Evolutionary conservation across 2,797 vertebrate genomes (phyloP).

Genomic region (Rhynchonycteris naso): DNA sequence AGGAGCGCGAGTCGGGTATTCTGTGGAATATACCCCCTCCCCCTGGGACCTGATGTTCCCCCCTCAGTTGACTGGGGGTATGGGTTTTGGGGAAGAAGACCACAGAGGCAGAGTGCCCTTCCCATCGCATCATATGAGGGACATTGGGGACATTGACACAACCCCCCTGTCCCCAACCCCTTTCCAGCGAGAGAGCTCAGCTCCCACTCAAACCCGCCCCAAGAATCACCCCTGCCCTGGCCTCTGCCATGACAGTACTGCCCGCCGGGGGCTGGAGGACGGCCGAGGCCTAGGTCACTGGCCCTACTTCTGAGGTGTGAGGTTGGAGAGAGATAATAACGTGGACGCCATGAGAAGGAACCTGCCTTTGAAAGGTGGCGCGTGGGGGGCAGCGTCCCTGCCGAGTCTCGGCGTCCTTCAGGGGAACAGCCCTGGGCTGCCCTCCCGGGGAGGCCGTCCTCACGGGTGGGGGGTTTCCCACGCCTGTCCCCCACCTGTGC

Average conservation of each 20-base stretch:
- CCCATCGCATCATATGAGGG: neutral
- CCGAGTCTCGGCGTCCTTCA: neutral
- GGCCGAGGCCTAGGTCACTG: rapidly evolving
- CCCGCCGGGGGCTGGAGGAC: neutral
- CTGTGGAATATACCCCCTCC: neutral
- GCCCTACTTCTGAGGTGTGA: neutral
- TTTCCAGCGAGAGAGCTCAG: neutral
- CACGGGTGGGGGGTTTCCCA: neutral
- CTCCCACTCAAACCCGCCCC: neutral
- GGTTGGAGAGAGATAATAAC: neutral
- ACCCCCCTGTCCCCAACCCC: rapidly evolving
- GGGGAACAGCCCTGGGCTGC: neutral
- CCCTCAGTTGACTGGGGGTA: neutral
- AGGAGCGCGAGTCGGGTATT: neutral
- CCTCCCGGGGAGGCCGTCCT: neutral
- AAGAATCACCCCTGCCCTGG: rapidly evolving
- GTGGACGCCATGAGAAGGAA: neutral
- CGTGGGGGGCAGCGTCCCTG: neutral
- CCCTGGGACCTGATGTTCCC: neutral
- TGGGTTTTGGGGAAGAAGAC: neutral
- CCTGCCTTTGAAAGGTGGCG: neutral
- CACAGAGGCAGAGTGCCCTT: neutral
- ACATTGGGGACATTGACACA: neutral
- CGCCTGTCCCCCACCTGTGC: neutral
- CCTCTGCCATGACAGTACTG: rapidly evolving